These are phyloP conservation scores for Ammospiza nelsoni DNA, from an alignment of 2,113 vertebrate species.

Conservation along the genomic window DNA sequence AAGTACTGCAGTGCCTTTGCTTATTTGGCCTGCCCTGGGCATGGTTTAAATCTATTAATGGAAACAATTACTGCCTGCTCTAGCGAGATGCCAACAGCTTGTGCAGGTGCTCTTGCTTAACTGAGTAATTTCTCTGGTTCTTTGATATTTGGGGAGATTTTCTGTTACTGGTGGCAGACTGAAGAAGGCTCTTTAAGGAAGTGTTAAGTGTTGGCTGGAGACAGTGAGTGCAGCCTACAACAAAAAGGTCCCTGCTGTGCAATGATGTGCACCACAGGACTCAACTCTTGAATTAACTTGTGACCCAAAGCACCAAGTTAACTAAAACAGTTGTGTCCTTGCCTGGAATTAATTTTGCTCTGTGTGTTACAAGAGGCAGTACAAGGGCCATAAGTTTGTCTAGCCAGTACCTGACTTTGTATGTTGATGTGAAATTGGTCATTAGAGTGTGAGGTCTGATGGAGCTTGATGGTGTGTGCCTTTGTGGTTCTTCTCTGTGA, in stretches of 20 bases:
- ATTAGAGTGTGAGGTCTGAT: background rate
- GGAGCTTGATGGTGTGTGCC: background rate
- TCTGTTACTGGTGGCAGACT: background rate
- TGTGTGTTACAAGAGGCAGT: background rate
- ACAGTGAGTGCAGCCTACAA: background rate
- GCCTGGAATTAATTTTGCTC: background rate
- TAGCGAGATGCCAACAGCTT: background rate
- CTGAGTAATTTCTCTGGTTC: background rate
- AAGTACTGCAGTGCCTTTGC: background rate
- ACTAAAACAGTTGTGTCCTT: background rate
- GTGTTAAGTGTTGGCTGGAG: background rate
- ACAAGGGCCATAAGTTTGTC: background rate
- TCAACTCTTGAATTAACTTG: background rate
- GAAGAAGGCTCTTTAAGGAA: background rate
- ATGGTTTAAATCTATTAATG: slow-evolving; percentile 41
- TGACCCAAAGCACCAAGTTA: background rate
- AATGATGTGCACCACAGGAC: background rate
- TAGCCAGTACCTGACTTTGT: background rate
- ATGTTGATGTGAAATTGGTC: background rate
- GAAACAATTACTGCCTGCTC: slow-evolving; percentile 23
- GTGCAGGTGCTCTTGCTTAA: background rate
- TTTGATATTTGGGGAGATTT: background rate
- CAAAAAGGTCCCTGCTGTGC: background rate
- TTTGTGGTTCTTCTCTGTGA: background rate
- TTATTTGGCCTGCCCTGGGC: background rate